Conservation (phyloP, 2,113 vertebrate genomes). For the Dicerorhinus sumatrensis region DNA sequence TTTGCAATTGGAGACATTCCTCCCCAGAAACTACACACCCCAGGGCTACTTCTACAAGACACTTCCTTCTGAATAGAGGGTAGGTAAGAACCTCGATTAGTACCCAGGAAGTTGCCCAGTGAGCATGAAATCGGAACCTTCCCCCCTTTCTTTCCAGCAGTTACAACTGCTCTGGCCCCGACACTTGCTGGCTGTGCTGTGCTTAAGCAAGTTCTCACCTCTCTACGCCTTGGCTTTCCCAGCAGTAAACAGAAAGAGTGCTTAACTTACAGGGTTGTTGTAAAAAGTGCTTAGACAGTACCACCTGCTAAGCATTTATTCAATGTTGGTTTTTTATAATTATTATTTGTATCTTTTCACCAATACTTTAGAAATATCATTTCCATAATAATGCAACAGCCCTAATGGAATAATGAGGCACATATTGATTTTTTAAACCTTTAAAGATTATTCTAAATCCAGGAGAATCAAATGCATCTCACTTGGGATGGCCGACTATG, state of each 20-base stretch:
- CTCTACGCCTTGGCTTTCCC: neutral
- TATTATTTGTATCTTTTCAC: neutral
- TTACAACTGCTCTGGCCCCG: neutral
- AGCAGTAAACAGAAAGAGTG: neutral
- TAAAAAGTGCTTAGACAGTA: neutral
- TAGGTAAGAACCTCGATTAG: neutral
- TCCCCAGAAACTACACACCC: neutral
- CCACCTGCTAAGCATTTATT: neutral
- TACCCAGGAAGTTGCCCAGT: neutral
- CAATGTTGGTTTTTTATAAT: neutral
- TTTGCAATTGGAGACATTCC: neutral
- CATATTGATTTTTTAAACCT: neutral
- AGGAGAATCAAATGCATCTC: neutral
- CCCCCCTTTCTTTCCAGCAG: neutral
- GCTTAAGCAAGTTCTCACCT: neutral
- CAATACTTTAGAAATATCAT: neutral
- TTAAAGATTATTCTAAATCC: neutral
- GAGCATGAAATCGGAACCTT: neutral
- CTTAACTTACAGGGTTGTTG: fast-evolving
- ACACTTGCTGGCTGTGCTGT: neutral
- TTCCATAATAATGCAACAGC: neutral
- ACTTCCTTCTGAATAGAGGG: neutral
- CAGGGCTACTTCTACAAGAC: neutral
- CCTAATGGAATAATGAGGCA: neutral
- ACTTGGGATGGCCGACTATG: neutral